Percentiles rank a stretch among this genome's conserved stretches.
phyloP scores from a whole-genome alignment of 2,113 vertebrate species.

The Athene noctua region DNA sequence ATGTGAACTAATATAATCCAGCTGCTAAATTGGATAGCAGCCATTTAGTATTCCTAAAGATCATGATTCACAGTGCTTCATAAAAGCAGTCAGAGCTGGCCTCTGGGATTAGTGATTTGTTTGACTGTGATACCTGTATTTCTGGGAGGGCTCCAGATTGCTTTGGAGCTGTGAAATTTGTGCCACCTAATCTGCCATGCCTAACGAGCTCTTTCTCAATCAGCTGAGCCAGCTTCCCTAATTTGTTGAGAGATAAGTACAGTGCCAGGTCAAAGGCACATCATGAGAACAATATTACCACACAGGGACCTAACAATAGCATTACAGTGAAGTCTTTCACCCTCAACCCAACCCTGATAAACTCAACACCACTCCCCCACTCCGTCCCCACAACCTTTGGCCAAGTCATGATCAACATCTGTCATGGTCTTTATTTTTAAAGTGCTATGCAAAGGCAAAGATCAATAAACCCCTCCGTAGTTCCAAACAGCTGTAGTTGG shows the following conservation, averaged over 20 bases:
- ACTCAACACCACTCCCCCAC: rapidly evolving
- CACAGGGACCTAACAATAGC: neutral
- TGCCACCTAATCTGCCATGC: conserved; percentile 17
- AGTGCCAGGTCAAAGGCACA: neutral
- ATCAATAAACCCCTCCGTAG: neutral
- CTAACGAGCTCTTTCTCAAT: conserved; percentile 21
- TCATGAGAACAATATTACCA: neutral
- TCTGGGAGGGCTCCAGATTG: conserved; percentile 13
- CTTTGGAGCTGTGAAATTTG: conserved; percentile 8
- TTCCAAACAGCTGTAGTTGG: conserved; percentile 1
- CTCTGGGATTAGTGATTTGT: conserved; percentile 2
- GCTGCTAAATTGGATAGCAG: conserved; percentile 13
- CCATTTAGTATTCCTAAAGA: conserved; percentile 46
- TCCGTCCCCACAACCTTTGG: neutral
- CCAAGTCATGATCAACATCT: neutral
- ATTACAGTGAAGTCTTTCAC: neutral
- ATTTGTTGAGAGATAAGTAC: neutral
- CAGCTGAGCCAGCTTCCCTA: conserved; percentile 23
- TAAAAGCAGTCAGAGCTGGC: neutral
- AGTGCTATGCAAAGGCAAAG: neutral
- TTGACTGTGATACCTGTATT: neutral
- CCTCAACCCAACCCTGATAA: neutral
- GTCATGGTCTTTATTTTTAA: neutral
- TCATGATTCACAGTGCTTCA: conserved; percentile 13
- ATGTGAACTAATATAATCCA: conserved; percentile 35